A percentile compares a stretch with the other conserved stretches of the same genome.
Conservation (phyloP, 2,888 invertebrate genomes). For the Torymus tubicola region DNA sequence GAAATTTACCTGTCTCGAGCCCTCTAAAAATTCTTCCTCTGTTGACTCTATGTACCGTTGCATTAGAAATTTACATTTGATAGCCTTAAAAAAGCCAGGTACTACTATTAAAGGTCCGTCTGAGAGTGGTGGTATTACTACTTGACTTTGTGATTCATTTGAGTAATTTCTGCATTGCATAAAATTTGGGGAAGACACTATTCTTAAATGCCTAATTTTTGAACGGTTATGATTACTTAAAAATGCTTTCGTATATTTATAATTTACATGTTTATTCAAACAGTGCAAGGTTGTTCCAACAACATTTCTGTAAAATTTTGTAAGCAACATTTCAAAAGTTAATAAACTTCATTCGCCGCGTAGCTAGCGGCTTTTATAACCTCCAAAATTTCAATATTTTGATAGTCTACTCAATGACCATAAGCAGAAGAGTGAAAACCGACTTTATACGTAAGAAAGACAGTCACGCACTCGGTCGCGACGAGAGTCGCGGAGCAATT, state of each 20-base stretch:
- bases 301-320: conserved; percentile 33
- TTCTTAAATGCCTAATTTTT: conserved; percentile 24
- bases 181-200: conserved; percentile 8
- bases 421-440: too few species aligned
- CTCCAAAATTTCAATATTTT: conserved; percentile 14
- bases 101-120: conserved; percentile 21
- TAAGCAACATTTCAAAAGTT: conserved; percentile 45
- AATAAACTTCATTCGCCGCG: conserved; percentile 17
- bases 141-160: conserved; percentile 7
- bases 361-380: conserved; percentile 14
- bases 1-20: conserved; percentile 62
- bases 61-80: too few species aligned
- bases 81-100: too few species aligned
- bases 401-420: too few species aligned
- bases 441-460: too few species aligned
- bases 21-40: conserved; percentile 74
- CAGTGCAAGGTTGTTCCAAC: conserved; percentile 10
- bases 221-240: conserved; percentile 2
- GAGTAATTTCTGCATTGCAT: conserved; percentile 28
- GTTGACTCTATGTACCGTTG: too few species aligned
- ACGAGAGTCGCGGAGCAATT: too few species aligned
- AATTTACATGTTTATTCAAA: not conserved
- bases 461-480: too few species aligned
- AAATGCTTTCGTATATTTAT: conserved; percentile 4
- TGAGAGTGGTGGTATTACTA: conserved; percentile 26